Percentiles rank a stretch among this genome's conserved stretches.
These are phyloP conservation scores for Chinchilla lanigera DNA, from an alignment of 2,113 vertebrate genomes.

Conservation along the genomic window DNA sequence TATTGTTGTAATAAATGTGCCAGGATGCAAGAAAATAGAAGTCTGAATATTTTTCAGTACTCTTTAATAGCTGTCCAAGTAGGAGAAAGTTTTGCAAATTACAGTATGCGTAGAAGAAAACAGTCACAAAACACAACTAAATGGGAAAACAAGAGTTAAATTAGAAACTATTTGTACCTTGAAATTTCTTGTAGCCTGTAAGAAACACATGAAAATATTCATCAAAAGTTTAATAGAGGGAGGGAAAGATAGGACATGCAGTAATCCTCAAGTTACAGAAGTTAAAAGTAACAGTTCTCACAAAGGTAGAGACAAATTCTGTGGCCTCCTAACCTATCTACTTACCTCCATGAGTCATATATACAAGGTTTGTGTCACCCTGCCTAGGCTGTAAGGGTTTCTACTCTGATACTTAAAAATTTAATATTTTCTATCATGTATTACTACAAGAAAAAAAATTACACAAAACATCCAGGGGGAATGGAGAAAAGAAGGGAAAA, in stretches of 20 bases:
- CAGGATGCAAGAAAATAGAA: conserved; percentile 85
- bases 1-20: conserved; percentile 81
- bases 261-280: background rate
- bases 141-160: conserved; percentile 68
- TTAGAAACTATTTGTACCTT: conserved; percentile 47
- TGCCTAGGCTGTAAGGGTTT: background rate
- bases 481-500: too few relatives aligned
- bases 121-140: conserved; percentile 82
- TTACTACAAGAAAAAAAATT: conserved; percentile 4
- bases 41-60: conserved; percentile 76
- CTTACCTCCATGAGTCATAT: conserved; percentile 3
- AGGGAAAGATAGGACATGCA: background rate
- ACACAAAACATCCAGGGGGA: background rate
- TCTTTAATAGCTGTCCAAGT: conserved; percentile 81
- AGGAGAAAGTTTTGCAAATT: conserved; percentile 69
- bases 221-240: background rate
- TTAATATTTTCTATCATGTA: background rate
- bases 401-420: background rate
- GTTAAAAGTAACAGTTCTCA: conserved; percentile 20
- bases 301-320: background rate
- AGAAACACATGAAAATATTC: conserved; percentile 40
- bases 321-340: conserved; percentile 10
- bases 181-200: conserved; percentile 21
- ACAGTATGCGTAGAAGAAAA: conserved; percentile 80
- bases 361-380: conserved; percentile 22